Evolutionary conservation across 2,797 vertebrate species (phyloP).

Genomic region (Steatocranus sp.): DNA sequence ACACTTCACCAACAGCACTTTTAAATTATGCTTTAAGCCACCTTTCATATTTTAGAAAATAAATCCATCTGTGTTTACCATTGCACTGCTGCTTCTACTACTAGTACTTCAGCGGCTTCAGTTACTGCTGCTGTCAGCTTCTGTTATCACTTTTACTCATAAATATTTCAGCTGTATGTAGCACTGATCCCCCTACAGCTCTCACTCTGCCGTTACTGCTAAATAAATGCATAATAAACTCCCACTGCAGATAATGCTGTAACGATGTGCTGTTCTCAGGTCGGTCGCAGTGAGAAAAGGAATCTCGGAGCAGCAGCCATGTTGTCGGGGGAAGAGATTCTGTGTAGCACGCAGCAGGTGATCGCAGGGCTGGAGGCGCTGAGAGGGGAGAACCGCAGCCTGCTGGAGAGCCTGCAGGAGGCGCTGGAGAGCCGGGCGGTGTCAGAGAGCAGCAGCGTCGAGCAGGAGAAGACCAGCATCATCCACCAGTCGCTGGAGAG

Average conservation of each 20-base stretch:
- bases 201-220: not conserved
- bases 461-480: constrained; percentile 76
- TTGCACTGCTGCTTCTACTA: not conserved
- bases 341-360: constrained; percentile 78
- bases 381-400: constrained; percentile 70
- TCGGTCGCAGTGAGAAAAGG: not conserved
- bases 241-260: not conserved
- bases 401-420: constrained; percentile 73
- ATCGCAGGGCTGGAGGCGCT: constrained; percentile 78
- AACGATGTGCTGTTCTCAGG: constrained; percentile 8
- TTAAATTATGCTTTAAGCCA: not conserved
- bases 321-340: constrained; percentile 77
- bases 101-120: fast-evolving
- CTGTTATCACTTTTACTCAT: not conserved
- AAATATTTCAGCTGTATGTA: not conserved
- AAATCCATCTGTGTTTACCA: not conserved
- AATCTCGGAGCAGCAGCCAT: constrained; percentile 39
- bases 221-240: not conserved
- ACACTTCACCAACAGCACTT: not conserved
- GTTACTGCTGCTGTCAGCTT: not conserved
- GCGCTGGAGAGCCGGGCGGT: constrained; percentile 17
- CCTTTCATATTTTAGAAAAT: not conserved
- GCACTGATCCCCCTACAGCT: not conserved
- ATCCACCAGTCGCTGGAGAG: constrained; percentile 75
- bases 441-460: constrained; percentile 56